Evolutionary conservation across 2,797 vertebrate species (phyloP), one percentile per base, ranked within the genome.

Genomic region (Pseudomugil tenellus): DNA sequence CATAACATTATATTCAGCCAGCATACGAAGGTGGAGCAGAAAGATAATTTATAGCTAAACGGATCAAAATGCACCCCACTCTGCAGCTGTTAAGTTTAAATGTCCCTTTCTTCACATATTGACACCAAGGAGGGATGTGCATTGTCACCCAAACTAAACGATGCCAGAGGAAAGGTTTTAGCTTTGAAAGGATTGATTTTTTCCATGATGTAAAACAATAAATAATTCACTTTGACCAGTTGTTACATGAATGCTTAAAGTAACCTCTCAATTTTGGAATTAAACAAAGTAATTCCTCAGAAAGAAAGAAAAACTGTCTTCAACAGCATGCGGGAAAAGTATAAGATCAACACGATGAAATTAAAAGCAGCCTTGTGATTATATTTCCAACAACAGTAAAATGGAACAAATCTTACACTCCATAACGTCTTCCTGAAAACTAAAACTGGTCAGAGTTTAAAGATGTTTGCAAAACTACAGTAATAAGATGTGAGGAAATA

Each of bases 1-100:
- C 77, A 74, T 55, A 59, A 77, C 14, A 58, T 64, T 60, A 60
- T 9, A 68, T 55, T 67, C 41, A 54, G 37, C 51, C 25, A 39
- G 17, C 14, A 28, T 51, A 58, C 25, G 35, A n/a, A 41, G 61
- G 26, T 37, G 32, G 32, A 67, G 39, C 23, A 29, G 19, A 63
- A 1, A 14, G 39, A 60, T 0, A 26, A 31, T 17, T 17, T 53
- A 14, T 25, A 16, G 62, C 35, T 58, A 54, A 67, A 64, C 35
- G 29, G 29, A 58, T 32, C 1, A 49, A 16, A 46, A 48, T 26
- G 29, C 12, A 58, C 31, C 9, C 46, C 9, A 32, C 14, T 28
- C 34, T 39, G 25, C 16, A 19, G 7, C 51, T 60, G 14, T 26
- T 16, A 6, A 14, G 48, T 14, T 6, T 0, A 51, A 26, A 26